phyloP scores from a whole-genome alignment of 2,888 invertebrate genomes.

The Sceliomorpha sp. region DNA sequence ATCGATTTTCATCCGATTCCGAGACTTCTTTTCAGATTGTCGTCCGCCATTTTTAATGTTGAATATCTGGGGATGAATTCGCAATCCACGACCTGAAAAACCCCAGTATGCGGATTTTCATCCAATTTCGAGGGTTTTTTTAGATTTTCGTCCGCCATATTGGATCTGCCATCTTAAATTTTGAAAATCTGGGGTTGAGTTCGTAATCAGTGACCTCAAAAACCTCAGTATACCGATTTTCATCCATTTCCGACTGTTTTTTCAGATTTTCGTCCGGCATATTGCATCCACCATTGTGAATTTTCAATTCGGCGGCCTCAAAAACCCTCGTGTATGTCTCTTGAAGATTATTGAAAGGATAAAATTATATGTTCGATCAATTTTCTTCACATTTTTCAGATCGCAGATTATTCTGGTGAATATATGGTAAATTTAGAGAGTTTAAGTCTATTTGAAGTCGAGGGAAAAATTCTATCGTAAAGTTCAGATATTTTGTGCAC shows the following conservation, averaged over 20 bases:
- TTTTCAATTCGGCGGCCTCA: conserved; percentile 3
- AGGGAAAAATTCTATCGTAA: conserved; percentile 15
- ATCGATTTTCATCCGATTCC: too few relatives aligned
- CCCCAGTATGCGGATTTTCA: conserved; percentile 17
- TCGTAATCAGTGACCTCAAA: too few relatives aligned
- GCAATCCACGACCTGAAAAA: conserved; percentile 1
- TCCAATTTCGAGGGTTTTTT: too few relatives aligned
- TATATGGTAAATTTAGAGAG: conserved; percentile 18
- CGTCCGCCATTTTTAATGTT: too few relatives aligned
- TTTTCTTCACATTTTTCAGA: conserved; percentile 14
- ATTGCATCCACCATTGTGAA: conserved; percentile 4
- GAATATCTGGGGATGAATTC: too few relatives aligned
- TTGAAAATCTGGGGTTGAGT: too few relatives aligned
- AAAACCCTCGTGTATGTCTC: conserved; percentile 13
- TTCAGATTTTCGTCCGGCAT: not conserved
- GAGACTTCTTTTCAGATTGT: too few relatives aligned
- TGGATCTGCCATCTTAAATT: too few relatives aligned
- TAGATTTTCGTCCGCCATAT: too few relatives aligned
- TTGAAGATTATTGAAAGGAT: conserved; percentile 15
- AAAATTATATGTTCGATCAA: conserved; percentile 13
- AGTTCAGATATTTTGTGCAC: conserved; percentile 5
- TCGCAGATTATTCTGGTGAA: conserved; percentile 16
- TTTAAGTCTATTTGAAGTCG: conserved; percentile 13
- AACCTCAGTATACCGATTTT: too few relatives aligned
- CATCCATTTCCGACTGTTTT: too few relatives aligned